These are phyloP conservation scores for Metellina segmentata DNA, from an alignment of 2,888 invertebrate genomes.

Conservation along the genomic window DNA sequence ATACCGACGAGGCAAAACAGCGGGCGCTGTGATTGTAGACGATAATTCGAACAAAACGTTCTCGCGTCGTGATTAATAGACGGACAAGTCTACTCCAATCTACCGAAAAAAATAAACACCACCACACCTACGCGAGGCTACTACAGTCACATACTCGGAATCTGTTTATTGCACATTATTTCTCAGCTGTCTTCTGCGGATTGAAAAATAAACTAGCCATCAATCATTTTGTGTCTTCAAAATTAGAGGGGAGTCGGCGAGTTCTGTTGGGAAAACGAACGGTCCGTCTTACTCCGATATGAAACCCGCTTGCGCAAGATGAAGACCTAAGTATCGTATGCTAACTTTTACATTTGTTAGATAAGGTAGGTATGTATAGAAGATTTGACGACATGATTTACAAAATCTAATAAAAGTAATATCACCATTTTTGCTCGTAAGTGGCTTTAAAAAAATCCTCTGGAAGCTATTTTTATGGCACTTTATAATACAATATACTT, in stretches of 20 bases:
- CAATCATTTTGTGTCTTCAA: background rate
- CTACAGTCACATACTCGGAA: background rate
- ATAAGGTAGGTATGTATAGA: too few species aligned
- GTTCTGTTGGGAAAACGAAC: too few species aligned
- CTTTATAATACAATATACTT: too few species aligned
- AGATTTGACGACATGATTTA: too few species aligned
- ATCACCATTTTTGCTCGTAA: too few species aligned
- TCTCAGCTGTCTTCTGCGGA: background rate
- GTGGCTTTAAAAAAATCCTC: too few species aligned
- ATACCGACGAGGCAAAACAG: background rate
- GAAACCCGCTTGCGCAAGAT: too few species aligned
- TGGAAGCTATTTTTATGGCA: too few species aligned
- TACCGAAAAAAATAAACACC: background rate
- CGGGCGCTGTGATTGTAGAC: background rate
- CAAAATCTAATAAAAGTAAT: too few species aligned
- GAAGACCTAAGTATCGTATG: too few species aligned
- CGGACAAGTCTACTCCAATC: background rate
- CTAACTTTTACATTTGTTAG: too few species aligned
- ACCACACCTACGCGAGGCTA: background rate
- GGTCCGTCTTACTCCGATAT: too few species aligned
- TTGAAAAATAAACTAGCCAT: background rate
- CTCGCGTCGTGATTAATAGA: background rate
- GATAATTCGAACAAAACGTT: background rate
- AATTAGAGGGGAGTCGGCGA: background rate
- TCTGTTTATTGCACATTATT: slow-evolving; percentile 2